Evolutionary conservation across 2,888 invertebrate genomes (phyloP).

Genomic region (Dicyrtoma fusca): DNA sequence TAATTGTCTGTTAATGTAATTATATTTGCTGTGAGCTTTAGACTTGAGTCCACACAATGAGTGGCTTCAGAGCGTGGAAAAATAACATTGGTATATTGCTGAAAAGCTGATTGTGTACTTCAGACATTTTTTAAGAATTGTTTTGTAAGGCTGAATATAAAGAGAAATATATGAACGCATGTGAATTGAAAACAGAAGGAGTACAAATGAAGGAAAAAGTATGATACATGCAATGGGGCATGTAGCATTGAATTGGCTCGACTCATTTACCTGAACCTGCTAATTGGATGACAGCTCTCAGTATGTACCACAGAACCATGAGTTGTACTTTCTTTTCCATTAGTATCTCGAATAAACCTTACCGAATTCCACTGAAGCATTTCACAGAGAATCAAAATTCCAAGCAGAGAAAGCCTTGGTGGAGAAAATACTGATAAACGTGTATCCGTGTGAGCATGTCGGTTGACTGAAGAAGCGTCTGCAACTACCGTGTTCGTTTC

Average conservation of each 20-base stretch:
- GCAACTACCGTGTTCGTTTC: too few species aligned
- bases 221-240: too few species aligned
- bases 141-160: background rate
- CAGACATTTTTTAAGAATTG: background rate
- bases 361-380: background rate
- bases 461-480: too few species aligned
- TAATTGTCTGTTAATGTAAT: too few species aligned
- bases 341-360: background rate
- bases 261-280: constrained; percentile 8
- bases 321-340: background rate
- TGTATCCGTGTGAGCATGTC: too few species aligned
- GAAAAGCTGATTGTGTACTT: too few species aligned
- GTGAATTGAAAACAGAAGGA: background rate
- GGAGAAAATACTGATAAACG: too few species aligned
- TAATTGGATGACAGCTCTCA: constrained; percentile 1
- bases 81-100: too few species aligned
- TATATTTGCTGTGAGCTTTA: background rate
- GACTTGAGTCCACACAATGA: too few species aligned
- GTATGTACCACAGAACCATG: background rate
- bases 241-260: background rate
- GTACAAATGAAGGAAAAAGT: background rate
- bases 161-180: background rate
- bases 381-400: too few species aligned
- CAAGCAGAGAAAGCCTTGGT: too few species aligned
- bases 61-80: too few species aligned